A percentile compares a stretch with the other conserved stretches of the same genome.
Conservation (phyloP, 2,888 invertebrate species). For the Drosophila yooni region DNA sequence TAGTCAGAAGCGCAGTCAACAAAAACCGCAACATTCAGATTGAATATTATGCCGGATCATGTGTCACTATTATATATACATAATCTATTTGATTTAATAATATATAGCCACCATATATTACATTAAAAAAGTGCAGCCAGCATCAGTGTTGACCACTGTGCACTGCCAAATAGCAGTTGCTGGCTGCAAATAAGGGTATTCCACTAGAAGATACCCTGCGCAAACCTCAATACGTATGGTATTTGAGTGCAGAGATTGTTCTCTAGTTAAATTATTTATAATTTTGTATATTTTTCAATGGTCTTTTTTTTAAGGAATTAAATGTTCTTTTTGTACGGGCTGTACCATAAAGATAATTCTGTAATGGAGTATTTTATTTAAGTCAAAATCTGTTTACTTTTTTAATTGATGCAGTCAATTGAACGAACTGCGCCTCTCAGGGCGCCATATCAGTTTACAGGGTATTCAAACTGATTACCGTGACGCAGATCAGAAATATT, state of each 20-base stretch:
- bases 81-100: constrained; percentile 1
- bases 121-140: not conserved
- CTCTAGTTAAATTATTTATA: not conserved
- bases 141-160: constrained; percentile 39
- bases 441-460: not conserved
- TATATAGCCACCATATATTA: not conserved
- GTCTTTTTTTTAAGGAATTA: not conserved
- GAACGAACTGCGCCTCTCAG: not conserved
- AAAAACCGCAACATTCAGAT: constrained; percentile 7
- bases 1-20: not conserved
- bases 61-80: constrained; percentile 15
- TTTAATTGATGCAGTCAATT: not conserved
- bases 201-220: constrained; percentile 11
- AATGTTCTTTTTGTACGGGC: too few species aligned
- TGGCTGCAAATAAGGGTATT: not conserved
- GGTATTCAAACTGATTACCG: constrained; percentile 70
- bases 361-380: not conserved
- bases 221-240: not conserved
- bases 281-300: not conserved
- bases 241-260: not conserved
- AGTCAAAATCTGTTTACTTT: not conserved
- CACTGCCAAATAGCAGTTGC: constrained; percentile 6
- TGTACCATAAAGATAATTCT: not conserved
- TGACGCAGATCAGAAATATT: constrained; percentile 75
- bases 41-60: constrained; percentile 7